Evolutionary conservation across 2,888 invertebrate genomes (phyloP), one percentile per base, ranked within the genome.

Genomic region (Schrankia costaestrigalis): DNA sequence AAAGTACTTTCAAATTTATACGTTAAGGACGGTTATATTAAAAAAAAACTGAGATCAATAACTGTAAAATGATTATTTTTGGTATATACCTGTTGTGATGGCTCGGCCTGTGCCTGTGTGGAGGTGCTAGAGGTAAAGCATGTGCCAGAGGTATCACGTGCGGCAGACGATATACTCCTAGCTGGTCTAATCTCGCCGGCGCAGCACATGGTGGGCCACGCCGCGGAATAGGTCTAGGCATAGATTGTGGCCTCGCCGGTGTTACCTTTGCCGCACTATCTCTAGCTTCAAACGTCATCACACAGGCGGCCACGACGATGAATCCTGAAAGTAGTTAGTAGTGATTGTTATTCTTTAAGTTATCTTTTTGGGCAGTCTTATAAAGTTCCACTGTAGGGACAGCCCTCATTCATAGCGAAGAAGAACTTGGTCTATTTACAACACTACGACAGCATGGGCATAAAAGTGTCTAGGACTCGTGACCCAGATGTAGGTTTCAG

Each of bases 241-340:
- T 68, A 26, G 89, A 74, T 34, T 86, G 85, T 43, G 89, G 71
- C 58, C 89, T 90, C 17, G 95, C 95, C 1, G 96, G 96, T 9
- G 96, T 95, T 31, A 97, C 95, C 37, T 85, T 85, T 0, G 97
- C 96, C 0, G 98, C 96, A 43, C 96, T 96, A 79, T 98, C 98
- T 2, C 98, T 91, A 0, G 97, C 97, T 72, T 98, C 98, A 71
- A 98, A 97, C n/a, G 98, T 98, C 94, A 98, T 97, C 31, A 99
- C 98, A 71, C 98, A 98, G 0, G 98, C 97, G 15, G 98, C 97
- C 11, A 98, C 98, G 22, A 98, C 95, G 54, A 97, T 96, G 75
- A 98, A 98, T 21, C 96, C 95, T 95, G 9, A 46, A 46, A 26
- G 11, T 26, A n/a, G n/a, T n/a, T n/a, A n/a, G n/a, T n/a, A n/a